Percentiles rank a stretch among this genome's conserved stretches.
These are phyloP conservation scores for Bergia sp. DNA, from an alignment of 92 coral and sea anemone species.

Conservation along the genomic window DNA sequence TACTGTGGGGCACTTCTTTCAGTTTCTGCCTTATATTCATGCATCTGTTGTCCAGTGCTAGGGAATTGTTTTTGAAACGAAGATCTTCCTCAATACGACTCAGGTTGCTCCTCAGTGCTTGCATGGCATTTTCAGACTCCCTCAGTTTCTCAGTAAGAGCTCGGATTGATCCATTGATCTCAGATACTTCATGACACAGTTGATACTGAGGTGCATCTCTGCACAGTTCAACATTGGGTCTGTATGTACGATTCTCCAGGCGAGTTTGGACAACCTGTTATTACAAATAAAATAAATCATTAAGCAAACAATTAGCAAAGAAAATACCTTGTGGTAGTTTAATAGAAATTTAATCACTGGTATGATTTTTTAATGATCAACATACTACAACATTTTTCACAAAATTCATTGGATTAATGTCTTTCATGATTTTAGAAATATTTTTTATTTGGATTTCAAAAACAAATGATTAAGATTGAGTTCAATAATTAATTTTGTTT, in stretches of 20 bases:
- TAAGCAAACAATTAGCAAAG: neutral
- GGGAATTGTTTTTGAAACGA: conserved; percentile 87
- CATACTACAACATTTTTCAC: too few relatives aligned
- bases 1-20: conserved; percentile 95
- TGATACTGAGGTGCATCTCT: conserved; percentile 95
- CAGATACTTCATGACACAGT: conserved; percentile 94
- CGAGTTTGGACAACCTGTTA: conserved; percentile 97
- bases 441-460: too few relatives aligned
- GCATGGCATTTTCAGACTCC: conserved; percentile 91
- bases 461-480: too few relatives aligned
- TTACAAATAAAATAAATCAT: neutral
- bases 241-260: conserved; percentile 97
- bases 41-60: conserved; percentile 95
- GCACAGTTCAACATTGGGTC: conserved; percentile 87
- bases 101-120: conserved; percentile 88
- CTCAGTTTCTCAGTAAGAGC: conserved; percentile 90
- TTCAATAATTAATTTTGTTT: too few relatives aligned
- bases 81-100: conserved; percentile 91
- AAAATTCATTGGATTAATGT: too few relatives aligned
- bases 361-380: too few relatives aligned
- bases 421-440: too few relatives aligned
- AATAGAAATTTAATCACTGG: too few relatives aligned
- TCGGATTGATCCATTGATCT: conserved; percentile 91
- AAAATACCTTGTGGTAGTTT: neutral
- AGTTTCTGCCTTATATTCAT: conserved; percentile 87